Percentiles rank a stretch among this genome's conserved stretches.
These are phyloP conservation scores for Phaethon lepturus DNA, from an alignment of 2,113 vertebrate species.

Conservation along the genomic window DNA sequence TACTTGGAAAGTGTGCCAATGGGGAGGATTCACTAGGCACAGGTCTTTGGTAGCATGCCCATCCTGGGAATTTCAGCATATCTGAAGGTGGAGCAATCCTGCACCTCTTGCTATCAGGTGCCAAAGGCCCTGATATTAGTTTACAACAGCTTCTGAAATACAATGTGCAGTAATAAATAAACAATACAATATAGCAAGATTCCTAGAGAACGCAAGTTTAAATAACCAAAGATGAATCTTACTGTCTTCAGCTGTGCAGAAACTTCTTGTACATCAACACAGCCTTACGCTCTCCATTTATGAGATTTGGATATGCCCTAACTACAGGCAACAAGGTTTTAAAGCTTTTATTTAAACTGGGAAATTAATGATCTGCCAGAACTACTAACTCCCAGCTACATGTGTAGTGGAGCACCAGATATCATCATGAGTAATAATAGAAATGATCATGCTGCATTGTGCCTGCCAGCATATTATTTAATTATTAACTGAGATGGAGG, in stretches of 20 bases:
- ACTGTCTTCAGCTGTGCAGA: background rate
- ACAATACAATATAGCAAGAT: background rate
- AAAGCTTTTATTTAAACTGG: slow-evolving; percentile 67
- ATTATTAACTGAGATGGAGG: slow-evolving; percentile 64
- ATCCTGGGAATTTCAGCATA: background rate
- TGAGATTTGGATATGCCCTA: slow-evolving; percentile 15
- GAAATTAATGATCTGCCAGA: slow-evolving; percentile 63
- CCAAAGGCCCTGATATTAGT: background rate
- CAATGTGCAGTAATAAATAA: background rate
- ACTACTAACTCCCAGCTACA: slow-evolving; percentile 62
- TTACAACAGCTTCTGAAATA: background rate
- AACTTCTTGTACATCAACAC: background rate
- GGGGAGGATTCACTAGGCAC: background rate
- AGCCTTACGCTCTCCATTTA: background rate
- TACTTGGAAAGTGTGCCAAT: background rate
- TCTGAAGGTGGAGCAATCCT: background rate
- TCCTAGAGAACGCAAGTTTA: background rate
- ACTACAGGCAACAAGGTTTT: slow-evolving; percentile 53
- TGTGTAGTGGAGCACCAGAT: slow-evolving; percentile 44
- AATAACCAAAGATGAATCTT: background rate
- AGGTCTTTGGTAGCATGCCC: background rate
- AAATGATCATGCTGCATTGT: slow-evolving; percentile 62
- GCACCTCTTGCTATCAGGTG: background rate
- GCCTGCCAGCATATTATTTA: slow-evolving; percentile 60
- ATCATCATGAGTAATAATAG: slow-evolving; percentile 59